Evolutionary conservation across 2,797 vertebrate species (phyloP).

Genomic region (Philypnodon macrostomus): DNA sequence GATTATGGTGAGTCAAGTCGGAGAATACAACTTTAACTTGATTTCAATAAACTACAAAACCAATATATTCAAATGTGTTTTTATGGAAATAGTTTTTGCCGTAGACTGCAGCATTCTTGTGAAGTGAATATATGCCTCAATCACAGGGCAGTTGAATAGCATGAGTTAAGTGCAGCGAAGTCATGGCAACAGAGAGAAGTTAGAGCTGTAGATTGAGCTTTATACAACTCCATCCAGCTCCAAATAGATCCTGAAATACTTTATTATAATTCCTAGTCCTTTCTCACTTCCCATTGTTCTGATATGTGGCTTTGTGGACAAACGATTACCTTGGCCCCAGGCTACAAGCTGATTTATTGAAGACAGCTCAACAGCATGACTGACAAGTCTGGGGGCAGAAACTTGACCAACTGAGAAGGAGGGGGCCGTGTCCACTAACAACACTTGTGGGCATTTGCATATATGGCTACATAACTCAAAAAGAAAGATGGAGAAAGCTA

Average conservation of each 20-base stretch:
- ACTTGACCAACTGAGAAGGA: conserved; percentile 56
- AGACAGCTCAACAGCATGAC: conserved; percentile 60
- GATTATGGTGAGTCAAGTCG: too few relatives aligned
- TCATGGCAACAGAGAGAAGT: conserved; percentile 16
- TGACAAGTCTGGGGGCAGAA: conserved; percentile 60
- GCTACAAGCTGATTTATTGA: conserved; percentile 50
- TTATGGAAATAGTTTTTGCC: conserved; percentile 1
- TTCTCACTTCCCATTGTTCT: conserved; percentile 19
- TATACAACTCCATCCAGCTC: too few relatives aligned
- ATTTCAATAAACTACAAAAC: not conserved
- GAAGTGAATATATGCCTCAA: not conserved
- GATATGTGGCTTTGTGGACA: conserved; percentile 37
- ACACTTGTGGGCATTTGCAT: conserved; percentile 44
- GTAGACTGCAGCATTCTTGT: conserved; percentile 4
- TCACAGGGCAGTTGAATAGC: conserved; percentile 7
- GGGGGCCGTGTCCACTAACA: conserved; percentile 47
- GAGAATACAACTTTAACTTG: not conserved
- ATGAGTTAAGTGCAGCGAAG: not conserved
- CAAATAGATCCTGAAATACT: conserved; percentile 1
- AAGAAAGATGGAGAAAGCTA: too few relatives aligned
- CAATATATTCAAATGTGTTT: not conserved
- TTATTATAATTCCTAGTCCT: conserved; percentile 7
- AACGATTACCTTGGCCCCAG: conserved; percentile 39
- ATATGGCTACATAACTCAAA: conserved; percentile 6
- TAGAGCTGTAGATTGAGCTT: conserved; percentile 8